Percentiles rank a stretch among this genome's conserved stretches.
phyloP scores from a whole-genome alignment of 2,888 invertebrate species.

The Melitaea athalia region DNA sequence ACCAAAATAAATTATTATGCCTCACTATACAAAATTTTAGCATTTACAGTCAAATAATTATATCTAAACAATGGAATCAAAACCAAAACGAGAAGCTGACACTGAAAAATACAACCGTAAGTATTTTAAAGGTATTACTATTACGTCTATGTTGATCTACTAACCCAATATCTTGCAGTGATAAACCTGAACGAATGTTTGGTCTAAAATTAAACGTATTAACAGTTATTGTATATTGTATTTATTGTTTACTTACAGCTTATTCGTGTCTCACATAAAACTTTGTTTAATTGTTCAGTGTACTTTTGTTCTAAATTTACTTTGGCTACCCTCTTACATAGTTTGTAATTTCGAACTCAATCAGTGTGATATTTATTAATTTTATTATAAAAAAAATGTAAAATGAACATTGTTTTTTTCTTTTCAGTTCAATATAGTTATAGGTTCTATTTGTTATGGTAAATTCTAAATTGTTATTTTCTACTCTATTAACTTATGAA shows the following conservation, averaged over 20 bases:
- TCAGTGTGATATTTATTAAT: no score
- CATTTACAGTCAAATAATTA: conserved; percentile 29
- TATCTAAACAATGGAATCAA: conserved; percentile 37
- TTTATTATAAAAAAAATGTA: no score
- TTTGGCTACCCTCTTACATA: no score
- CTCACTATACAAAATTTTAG: conserved; percentile 47
- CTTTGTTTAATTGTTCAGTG: no score
- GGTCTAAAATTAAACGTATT: conserved; percentile 3
- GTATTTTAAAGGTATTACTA: conserved; percentile 45
- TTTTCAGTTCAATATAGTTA: no score
- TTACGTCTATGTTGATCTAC: not conserved
- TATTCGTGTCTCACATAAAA: not conserved
- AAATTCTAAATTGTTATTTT: no score
- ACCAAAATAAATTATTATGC: conserved; percentile 48
- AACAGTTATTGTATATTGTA: not conserved
- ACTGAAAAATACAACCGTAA: conserved; percentile 54
- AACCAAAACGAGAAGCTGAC: conserved; percentile 37
- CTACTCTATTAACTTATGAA: no score
- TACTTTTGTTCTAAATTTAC: no score
- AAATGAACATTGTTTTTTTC: no score
- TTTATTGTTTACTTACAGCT: not conserved
- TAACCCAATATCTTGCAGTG: not conserved
- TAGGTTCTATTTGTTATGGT: no score
- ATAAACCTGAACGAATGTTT: not conserved
- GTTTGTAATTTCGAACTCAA: no score